Percentiles rank a stretch among this genome's conserved stretches.
phyloP scores from a whole-genome alignment of 2,113 vertebrate species.

The Odocoileus virginianus region DNA sequence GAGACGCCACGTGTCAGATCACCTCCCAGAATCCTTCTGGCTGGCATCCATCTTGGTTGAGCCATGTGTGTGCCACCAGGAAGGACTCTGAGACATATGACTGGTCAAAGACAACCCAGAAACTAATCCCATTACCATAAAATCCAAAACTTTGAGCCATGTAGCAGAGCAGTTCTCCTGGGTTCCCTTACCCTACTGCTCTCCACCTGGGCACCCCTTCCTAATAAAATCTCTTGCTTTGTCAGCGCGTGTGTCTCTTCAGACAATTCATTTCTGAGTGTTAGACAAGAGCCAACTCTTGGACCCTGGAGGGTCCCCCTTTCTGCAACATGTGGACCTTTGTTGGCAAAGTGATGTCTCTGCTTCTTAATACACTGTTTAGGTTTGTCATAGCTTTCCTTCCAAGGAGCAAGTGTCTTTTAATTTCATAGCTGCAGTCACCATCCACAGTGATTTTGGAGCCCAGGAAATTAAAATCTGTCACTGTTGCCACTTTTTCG shows the following conservation, averaged over 20 bases:
- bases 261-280: neutral
- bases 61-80: neutral
- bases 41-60: neutral
- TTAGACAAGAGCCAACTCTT: neutral
- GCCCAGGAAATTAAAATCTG: neutral
- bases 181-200: neutral
- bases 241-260: neutral
- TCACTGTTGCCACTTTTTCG: neutral
- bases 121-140: neutral
- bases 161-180: neutral
- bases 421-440: neutral
- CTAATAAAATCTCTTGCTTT: neutral
- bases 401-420: neutral
- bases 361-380: neutral
- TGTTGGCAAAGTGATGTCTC: too few relatives aligned
- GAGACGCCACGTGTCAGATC: neutral
- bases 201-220: neutral
- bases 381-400: neutral
- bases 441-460: neutral
- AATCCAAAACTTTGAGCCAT: neutral
- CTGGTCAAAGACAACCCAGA: neutral
- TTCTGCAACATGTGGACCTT: neutral
- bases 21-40: neutral
- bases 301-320: neutral
- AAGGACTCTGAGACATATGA: neutral